Base-by-base conservation (phyloP, 2,888 invertebrate species). In the Trachelus tabidus region DNA sequence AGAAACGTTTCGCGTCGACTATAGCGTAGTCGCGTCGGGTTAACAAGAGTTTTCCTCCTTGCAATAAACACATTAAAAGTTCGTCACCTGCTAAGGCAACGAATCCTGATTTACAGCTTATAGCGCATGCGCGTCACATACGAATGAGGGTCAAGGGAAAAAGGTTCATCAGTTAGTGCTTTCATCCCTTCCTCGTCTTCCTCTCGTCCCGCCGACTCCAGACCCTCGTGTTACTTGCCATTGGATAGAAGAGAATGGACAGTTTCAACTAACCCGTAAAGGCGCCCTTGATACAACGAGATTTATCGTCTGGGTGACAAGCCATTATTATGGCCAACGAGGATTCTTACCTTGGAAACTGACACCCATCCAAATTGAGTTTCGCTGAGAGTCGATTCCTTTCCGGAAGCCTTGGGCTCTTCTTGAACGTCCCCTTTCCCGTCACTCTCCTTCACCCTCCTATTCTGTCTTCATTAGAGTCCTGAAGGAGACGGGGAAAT, bases 121-220 rank as follows among this genome's bases (percentile, higher is more conserved):
- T 23, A 71, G 34, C 34, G 75, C 77, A 77, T 74, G 76, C 78
- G 73, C 80, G 34, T 76, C 76, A 80, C 77, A 76, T 73, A 76
- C 76, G 68, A 74, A 76, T 77, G 80, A 77, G 80, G 69, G 76
- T 71, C 34, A 69, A 35, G 75, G 40, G 68, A 31, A 75, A 40
- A 35, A 73, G 81, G 79, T 80, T 80, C 77, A 80, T 81, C 79
- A 79, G 68, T 77, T 80, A 81, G 79, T 77, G 77, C 78, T 78
- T 78, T 79, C 75, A 76, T 77, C 78, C 75, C 37, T 68, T 37
- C 33, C 3, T 6, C 30, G 12, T 23, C 37, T 71, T 9, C 9
- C 71, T 33, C 33, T 71, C 11, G 15, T 40, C 40, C 40, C 40
- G 40, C 40, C 6, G 4, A 40, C 40, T 40, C 15, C 40, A 1